Evolutionary conservation across 30 jellyfish, hydroid and myxozoan genomes (phyloP).

Genomic region (Aurelia sp.): DNA sequence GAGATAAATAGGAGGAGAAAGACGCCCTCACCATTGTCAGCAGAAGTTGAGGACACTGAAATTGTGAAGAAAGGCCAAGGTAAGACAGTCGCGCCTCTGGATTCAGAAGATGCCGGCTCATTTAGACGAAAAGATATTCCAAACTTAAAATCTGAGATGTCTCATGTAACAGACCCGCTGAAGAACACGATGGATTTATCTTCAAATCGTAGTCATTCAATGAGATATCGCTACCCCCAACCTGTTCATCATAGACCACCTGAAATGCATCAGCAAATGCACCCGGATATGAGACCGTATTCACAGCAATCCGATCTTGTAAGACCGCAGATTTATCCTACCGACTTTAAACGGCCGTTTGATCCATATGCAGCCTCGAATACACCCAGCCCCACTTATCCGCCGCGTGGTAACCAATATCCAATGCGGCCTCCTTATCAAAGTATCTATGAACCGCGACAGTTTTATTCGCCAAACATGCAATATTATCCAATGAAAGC

Average conservation of each 20-base stretch:
- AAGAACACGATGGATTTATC: no score
- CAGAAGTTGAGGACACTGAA: no score
- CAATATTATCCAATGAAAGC: conserved; percentile 19
- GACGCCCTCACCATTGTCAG: no score
- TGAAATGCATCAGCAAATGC: neutral
- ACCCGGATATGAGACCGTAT: neutral
- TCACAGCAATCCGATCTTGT: neutral
- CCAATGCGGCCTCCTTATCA: conserved; percentile 39
- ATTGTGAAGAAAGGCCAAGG: no score
- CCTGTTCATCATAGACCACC: conserved; percentile 1
- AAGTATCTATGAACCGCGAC: conserved; percentile 14
- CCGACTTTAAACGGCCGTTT: conserved; percentile 30
- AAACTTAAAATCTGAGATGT: no score
- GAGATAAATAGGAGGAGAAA: no score
- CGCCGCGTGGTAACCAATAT: conserved; percentile 35
- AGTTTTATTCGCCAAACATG: conserved; percentile 25
- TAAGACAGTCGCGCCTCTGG: no score
- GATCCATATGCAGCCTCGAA: conserved; percentile 14
- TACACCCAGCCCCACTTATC: neutral
- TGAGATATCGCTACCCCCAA: no score
- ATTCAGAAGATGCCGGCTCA: no score
- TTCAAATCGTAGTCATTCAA: no score
- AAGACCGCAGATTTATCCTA: conserved; percentile 37
- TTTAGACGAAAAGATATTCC: no score
- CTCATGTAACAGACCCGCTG: no score